Base-by-base conservation (phyloP, 2,797 vertebrate species). In the Acipenser ruthenus region DNA sequence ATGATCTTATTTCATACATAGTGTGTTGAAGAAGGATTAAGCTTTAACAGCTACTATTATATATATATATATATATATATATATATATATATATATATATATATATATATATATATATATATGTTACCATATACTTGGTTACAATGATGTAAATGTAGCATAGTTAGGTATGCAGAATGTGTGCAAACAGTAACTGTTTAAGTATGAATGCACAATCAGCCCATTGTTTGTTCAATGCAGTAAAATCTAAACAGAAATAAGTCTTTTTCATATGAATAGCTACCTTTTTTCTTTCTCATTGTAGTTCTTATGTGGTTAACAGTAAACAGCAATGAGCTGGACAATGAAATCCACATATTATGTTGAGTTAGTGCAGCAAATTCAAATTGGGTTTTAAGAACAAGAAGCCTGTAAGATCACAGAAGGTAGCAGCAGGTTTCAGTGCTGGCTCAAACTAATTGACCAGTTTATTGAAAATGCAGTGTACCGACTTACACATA, bases 271-370 rank as follows among this genome's bases (percentile, higher is more conserved):
- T 37, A 11, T 58, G 55, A 58, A 15, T 7, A 58, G 6, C 12
- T 37, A 37, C 37, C 37, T 37, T 37, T 37, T 58, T 7, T 58
- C 13, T 15, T 58, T 11, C 11, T 58, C 12, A n/a, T 55, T 58
- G 7, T 11, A 58, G 37, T n/a, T 58, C 10, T n/a, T 58, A 11
- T 58, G 12, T n/a, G 7, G 55, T 58, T 58, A 58, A 58, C 12
- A n/a, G 12, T 58, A 58, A 58, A 11, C 7, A 58, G 6, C 12
- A 58, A 58, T 11, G 11, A 11, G 6, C 7, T 7, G n/a, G 12
- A 37, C 37, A 37, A 62, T 62, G 37, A 62, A 62, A 47, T 62
- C 60, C 60, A 62, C 9, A 62, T 62, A 37, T 62, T 48, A 62
- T 62, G 13, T 10, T 8, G 23, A 62, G 37, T 37, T 37, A 37